Base-by-base conservation (phyloP, 2,888 invertebrate species). In the Chrysodeixis includens region DNA sequence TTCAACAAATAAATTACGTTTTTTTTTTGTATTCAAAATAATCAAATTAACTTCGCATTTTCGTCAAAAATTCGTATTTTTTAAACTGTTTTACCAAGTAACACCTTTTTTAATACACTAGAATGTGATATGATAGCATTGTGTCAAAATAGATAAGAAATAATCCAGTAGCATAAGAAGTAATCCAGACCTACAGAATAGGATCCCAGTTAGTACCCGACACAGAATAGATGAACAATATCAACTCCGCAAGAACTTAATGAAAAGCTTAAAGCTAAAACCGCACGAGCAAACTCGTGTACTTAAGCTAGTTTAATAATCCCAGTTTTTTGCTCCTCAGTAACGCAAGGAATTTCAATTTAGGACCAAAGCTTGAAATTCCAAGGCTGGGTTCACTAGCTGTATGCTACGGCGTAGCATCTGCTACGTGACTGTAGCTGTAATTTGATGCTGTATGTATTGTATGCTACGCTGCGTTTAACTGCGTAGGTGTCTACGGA, bases 301-400 rank as follows among this genome's bases (percentile, higher is more conserved):
- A 2, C 20, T 44, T 44, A 22, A 10, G 20, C 30, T 30, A 44
- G 52, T 60, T 51, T 62, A 73, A 46, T 71, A 56, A 51, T 9
- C 30, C 16, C 6, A 53, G 22, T 73, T 70, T 66, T 70, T 55
- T 30, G 56, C 35, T 58, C 40, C 32, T 30, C 40, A 53, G 70
- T 56, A 61, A 69, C 51, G 8, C 4, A 35, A 68, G 66, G 78
- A 76, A 78, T 78, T 78, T 65, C 79, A 77, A 78, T 78, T 78
- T 76, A 52, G 66, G 26, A 62, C 32, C 60, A 56, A 46, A 64
- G 32, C 22, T 30, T 8, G 55, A 61, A 56, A 71, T 74, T 71
- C 59, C 71, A 71, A 66, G 63, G 32, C 67, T 52, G 18, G 18
- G 26, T 16, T 56, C 51, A 8, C 67, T 67, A 60, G 67, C 46